Percentiles rank a stretch among this genome's conserved stretches.
These are phyloP conservation scores for Agrilus biguttatus DNA, from an alignment of 2,888 invertebrate species.

Conservation along the genomic window DNA sequence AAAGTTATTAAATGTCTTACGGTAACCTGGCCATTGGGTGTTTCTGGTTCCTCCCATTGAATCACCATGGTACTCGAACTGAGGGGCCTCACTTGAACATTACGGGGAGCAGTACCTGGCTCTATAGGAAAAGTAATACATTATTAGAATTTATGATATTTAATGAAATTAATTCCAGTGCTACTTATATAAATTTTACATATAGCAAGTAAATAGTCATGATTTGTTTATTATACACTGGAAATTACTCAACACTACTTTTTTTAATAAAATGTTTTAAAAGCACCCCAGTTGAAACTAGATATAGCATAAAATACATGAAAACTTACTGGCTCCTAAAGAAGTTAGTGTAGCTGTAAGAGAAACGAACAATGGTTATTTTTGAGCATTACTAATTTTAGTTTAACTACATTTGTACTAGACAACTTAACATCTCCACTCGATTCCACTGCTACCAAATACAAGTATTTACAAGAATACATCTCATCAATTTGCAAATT, in stretches of 20 bases:
- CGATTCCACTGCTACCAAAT: too few species aligned
- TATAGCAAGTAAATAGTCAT: too few species aligned
- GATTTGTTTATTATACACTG: too few species aligned
- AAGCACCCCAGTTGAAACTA: neutral
- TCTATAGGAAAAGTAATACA: constrained; percentile 39
- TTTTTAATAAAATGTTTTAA: neutral
- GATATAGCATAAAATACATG: neutral
- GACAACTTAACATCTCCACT: too few species aligned
- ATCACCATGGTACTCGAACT: constrained; percentile 95
- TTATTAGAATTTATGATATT: neutral
- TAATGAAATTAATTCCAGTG: too few species aligned
- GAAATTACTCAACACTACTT: too few species aligned
- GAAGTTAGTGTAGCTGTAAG: constrained; percentile 30
- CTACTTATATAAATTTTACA: too few species aligned
- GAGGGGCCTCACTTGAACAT: constrained; percentile 85
- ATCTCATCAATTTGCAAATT: too few species aligned
- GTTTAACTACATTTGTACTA: too few species aligned
- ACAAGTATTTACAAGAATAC: constrained; percentile 2
- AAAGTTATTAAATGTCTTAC: constrained; percentile 38
- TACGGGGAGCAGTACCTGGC: constrained; percentile 89
- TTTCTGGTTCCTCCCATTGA: constrained; percentile 96
- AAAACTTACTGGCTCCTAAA: constrained; percentile 46
- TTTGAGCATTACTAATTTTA: neutral
- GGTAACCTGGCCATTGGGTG: constrained; percentile 93
- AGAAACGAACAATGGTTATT: constrained; percentile 8